These are phyloP conservation scores for Protobothrops flavoviridis DNA, from an alignment of 2,113 vertebrate species.

Conservation along the genomic window DNA sequence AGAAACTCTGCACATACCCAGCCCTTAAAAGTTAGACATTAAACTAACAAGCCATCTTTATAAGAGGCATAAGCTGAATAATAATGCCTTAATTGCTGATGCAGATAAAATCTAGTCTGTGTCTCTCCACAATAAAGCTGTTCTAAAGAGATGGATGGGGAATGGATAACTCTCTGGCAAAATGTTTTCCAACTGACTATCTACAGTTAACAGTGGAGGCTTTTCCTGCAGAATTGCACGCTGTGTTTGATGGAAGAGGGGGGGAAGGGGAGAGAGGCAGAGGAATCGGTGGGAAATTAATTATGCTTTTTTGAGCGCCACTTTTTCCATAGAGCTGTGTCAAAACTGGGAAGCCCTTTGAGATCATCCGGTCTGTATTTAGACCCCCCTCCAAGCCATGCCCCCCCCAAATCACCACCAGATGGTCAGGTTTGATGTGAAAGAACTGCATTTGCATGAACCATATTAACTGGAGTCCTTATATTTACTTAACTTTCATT, in stretches of 20 bases:
- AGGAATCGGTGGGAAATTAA: neutral
- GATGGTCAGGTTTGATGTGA: neutral
- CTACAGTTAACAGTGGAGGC: neutral
- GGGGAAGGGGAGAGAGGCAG: neutral
- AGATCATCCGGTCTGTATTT: neutral
- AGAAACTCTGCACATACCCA: neutral
- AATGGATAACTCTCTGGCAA: constrained; percentile 29
- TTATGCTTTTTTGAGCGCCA: neutral
- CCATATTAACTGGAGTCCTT: neutral
- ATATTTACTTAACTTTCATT: neutral
- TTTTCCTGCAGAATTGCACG: constrained; percentile 29
- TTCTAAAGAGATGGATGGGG: constrained; percentile 31
- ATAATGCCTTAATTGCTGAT: constrained; percentile 36
- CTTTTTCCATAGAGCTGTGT: too few relatives aligned
- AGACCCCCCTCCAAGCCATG: neutral
- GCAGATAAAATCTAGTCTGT: constrained; percentile 35
- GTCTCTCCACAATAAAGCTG: constrained; percentile 35
- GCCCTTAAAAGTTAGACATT: constrained; percentile 30
- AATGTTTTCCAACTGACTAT: constrained; percentile 20
- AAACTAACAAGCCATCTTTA: constrained; percentile 44
- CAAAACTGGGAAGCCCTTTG: neutral
- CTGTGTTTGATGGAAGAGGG: neutral
- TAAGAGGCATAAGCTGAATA: constrained; percentile 12
- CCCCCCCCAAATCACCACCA: neutral
- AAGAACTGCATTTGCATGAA: neutral